Evolutionary conservation across 1,140 invertebrate species (phyloP), one percentile per base, ranked within the genome.

Genomic region (Dendroctonus ponderosae): DNA sequence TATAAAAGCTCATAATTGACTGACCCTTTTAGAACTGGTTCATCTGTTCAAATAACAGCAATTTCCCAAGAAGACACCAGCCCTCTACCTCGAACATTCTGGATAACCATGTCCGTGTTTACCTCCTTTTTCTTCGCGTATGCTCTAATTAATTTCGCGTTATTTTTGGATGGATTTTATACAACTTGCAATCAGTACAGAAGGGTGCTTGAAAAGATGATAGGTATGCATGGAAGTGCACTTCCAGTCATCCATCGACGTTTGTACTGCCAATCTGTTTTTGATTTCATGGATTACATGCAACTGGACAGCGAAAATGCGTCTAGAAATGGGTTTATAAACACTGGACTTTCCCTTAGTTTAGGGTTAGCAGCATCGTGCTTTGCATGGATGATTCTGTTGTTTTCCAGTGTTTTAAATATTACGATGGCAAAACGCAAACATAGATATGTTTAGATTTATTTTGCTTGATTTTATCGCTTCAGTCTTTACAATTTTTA

Each of bases 211-310:
- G 79, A 83, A 56, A 76, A 79, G 53, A 0, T 77, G 2, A 53
- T 84, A 5, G 72, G 74, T 9, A 73, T 82, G 0, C 70, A 72
- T n/a, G 80, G 79, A 11, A 79, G 76, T 14, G 78, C 71, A 42
- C 59, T 79, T 49, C 76, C 82, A 73, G 80, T 81, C n/a, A 79
- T 87, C 59, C 76, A 82, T 63, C 75, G 79, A 42, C 78, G 85
- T 40, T 69, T 87, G 0, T 72, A 79, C 4, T 87, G 85, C 71
- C 78, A 78, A 6, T 79, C 83, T 0, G 79, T 86, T 42, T 80
- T 84, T 54, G 85, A 87, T 75, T 86, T 82, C 62, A 82, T 87
- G 82, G 85, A 87, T 75, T 86, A 86, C 68, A 70, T 86, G 38
- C 81, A 85, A 42, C 80, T 82, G 4, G 80, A 84, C 44, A 70